These are phyloP conservation scores for Pristionchus mayeri DNA, from an alignment of 2,888 invertebrate genomes.

Conservation along the genomic window DNA sequence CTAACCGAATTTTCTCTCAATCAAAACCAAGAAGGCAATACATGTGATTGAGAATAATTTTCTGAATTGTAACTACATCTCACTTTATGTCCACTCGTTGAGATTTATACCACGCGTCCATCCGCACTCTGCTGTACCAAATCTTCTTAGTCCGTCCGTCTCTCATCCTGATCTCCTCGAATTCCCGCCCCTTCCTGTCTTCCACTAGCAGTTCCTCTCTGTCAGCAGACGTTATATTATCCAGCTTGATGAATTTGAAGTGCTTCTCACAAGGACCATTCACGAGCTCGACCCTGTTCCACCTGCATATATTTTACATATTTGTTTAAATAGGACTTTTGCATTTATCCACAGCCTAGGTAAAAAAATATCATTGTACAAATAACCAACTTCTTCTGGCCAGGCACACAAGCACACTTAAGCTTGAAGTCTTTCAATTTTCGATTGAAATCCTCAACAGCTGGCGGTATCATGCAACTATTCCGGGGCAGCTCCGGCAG, in stretches of 20 bases:
- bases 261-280: slow-evolving; percentile 12
- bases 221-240: neutral
- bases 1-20: too few relatives aligned
- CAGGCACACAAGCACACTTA: slow-evolving; percentile 31
- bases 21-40: too few relatives aligned
- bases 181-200: neutral
- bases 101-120: slow-evolving; percentile 41
- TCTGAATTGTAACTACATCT: too few relatives aligned
- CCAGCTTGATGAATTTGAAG: slow-evolving; percentile 20
- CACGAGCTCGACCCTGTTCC: neutral
- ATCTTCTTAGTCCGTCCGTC: too few relatives aligned
- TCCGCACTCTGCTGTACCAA: too few relatives aligned
- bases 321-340: too few relatives aligned
- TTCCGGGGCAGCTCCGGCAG: too few relatives aligned
- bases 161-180: too few relatives aligned
- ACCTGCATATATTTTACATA: too few relatives aligned
- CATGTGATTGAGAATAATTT: too few relatives aligned
- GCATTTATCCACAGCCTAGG: too few relatives aligned
- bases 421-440: slow-evolving; percentile 8
- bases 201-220: neutral
- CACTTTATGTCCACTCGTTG: slow-evolving; percentile 17
- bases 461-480: neutral
- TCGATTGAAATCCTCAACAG: neutral
- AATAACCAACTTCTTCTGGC: neutral
- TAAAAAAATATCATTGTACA: too few relatives aligned